Percentiles rank a stretch among this genome's conserved stretches.
These are phyloP conservation scores for Cossypha caffra DNA, from an alignment of 2,797 vertebrate species.

Conservation along the genomic window DNA sequence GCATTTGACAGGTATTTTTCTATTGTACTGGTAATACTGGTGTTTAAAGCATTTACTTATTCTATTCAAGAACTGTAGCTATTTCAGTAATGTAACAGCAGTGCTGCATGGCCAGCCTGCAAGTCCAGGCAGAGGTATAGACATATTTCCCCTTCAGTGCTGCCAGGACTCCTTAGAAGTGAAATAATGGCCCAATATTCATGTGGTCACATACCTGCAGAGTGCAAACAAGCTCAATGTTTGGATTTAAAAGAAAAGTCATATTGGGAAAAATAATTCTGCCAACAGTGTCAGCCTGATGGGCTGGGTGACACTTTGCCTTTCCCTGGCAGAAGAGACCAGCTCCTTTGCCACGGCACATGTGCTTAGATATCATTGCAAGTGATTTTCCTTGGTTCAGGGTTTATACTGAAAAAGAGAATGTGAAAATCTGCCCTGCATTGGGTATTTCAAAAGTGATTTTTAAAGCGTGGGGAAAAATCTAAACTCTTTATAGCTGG, in stretches of 20 bases:
- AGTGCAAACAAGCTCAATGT: background rate
- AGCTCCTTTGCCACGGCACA: background rate
- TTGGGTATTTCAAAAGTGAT: background rate
- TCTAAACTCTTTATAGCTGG: background rate
- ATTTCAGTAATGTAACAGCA: background rate
- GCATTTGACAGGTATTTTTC: background rate
- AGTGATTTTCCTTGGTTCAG: background rate
- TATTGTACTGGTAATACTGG: background rate
- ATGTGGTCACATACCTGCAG: background rate
- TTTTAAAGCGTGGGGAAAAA: constrained; percentile 30
- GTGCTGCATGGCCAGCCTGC: background rate
- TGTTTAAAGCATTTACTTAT: background rate
- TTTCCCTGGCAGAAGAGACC: background rate
- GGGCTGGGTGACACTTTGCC: background rate
- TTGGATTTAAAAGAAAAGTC: background rate
- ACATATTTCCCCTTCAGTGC: background rate
- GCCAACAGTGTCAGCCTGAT: background rate
- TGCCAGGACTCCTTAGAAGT: constrained; percentile 1
- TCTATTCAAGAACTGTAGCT: constrained; percentile 31
- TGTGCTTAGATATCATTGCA: background rate
- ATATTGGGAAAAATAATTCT: constrained; percentile 4
- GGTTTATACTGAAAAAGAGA: constrained; percentile 21
- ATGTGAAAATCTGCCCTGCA: background rate
- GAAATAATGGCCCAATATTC: background rate
- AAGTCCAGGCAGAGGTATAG: background rate